Evolutionary conservation across 1,140 invertebrate genomes (phyloP).

Genomic region (Philaenus spumarius): DNA sequence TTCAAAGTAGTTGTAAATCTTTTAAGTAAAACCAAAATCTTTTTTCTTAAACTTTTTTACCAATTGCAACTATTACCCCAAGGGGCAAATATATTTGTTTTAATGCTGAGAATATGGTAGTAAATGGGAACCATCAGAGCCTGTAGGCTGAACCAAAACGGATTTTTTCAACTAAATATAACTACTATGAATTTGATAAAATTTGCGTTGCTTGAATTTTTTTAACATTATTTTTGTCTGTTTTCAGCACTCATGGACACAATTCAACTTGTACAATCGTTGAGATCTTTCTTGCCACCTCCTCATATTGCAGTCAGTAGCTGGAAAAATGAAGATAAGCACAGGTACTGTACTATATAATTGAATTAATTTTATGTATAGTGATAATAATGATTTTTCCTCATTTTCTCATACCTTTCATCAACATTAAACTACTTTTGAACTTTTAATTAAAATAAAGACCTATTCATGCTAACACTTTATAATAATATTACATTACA

Average conservation of each 20-base stretch:
- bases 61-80: no score
- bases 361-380: constrained; percentile 1
- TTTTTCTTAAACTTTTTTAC: no score
- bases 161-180: no score
- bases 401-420: neutral
- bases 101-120: no score
- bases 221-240: no score
- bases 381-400: neutral
- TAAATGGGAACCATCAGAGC: no score
- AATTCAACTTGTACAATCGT: constrained; percentile 74
- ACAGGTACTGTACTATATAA: constrained; percentile 35
- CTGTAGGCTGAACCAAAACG: no score
- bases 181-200: no score
- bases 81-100: no score
- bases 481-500: neutral
- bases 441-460: neutral
- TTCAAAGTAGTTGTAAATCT: no score
- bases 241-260: constrained; percentile 70
- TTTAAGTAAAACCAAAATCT: no score
- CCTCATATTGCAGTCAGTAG: constrained; percentile 79
- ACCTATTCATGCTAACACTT: neutral
- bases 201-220: no score
- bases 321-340: constrained; percentile 80
- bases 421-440: neutral
- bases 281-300: constrained; percentile 72